A percentile compares a stretch with the other conserved stretches of the same genome.
phyloP scores from a whole-genome alignment of 1,140 invertebrate genomes.

The Drosophila fuyamai region DNA sequence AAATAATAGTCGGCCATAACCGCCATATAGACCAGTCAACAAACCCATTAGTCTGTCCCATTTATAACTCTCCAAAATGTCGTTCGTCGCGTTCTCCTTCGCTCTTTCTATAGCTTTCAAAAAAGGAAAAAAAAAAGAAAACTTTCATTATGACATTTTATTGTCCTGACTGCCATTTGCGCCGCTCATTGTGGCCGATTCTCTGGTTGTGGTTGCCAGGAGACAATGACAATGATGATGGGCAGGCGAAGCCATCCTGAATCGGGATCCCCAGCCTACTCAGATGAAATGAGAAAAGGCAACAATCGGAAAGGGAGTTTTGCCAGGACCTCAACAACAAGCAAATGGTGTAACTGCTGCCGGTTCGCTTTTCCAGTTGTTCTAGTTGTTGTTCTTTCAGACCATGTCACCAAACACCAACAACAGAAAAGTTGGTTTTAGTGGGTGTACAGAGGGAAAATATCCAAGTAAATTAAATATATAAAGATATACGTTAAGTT shows the following conservation, averaged over 20 bases:
- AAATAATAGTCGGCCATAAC: slow-evolving; percentile 32
- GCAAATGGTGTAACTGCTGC: slow-evolving; percentile 45
- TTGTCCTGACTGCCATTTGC: slow-evolving; percentile 70
- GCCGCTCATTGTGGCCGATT: slow-evolving; percentile 44
- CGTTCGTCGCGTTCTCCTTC: slow-evolving; percentile 6
- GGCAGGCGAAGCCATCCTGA: slow-evolving; percentile 49
- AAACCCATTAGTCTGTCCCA: slow-evolving; percentile 77
- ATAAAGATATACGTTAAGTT: neutral
- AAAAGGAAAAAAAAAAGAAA: slow-evolving; percentile 26
- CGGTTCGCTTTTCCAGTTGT: slow-evolving; percentile 13
- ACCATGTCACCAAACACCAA: slow-evolving; percentile 26
- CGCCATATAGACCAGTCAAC: slow-evolving; percentile 64
- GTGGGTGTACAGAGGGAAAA: neutral
- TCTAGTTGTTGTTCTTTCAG: slow-evolving; percentile 24
- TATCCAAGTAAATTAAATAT: neutral
- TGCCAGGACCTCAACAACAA: slow-evolving; percentile 43
- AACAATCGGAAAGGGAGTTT: slow-evolving; percentile 13
- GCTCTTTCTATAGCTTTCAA: slow-evolving; percentile 7
- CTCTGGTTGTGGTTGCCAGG: slow-evolving; percentile 33
- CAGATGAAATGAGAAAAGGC: slow-evolving; percentile 12
- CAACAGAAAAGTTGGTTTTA: slow-evolving; percentile 20
- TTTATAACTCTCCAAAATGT: slow-evolving; percentile 67
- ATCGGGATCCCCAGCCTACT: slow-evolving; percentile 19
- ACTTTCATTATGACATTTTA: slow-evolving; percentile 81
- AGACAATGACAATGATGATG: slow-evolving; percentile 60